Evolutionary conservation across 2,797 vertebrate genomes (phyloP).

Genomic region (Percopsis omiscomaycus): DNA sequence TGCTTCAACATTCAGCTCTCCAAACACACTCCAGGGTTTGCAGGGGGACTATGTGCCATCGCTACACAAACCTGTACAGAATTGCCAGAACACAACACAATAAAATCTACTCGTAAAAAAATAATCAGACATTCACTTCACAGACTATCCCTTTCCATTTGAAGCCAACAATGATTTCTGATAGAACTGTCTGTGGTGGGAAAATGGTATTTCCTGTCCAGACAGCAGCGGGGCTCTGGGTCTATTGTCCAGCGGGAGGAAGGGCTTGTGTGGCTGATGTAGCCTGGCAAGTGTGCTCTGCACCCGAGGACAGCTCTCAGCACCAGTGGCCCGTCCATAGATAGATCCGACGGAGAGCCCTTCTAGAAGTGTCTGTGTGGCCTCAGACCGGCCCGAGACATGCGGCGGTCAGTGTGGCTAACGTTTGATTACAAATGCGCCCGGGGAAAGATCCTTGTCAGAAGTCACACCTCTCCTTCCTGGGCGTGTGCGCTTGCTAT

Average conservation of each 20-base stretch:
- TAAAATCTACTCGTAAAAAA: background rate
- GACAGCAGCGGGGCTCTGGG: slow-evolving; percentile 1
- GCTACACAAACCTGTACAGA: slow-evolving; percentile 1
- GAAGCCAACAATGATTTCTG: background rate
- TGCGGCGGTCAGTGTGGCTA: background rate
- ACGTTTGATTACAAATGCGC: no score
- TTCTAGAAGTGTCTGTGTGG: background rate
- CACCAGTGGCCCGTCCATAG: background rate
- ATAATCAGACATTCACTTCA: background rate
- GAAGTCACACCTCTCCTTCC: no score
- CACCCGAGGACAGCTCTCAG: slow-evolving; percentile 4
- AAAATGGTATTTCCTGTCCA: background rate
- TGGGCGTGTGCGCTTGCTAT: no score
- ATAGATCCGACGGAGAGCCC: background rate
- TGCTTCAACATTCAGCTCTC: background rate
- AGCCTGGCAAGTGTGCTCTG: slow-evolving; percentile 19
- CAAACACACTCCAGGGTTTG: no score
- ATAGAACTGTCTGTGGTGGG: background rate
- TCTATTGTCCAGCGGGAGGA: background rate
- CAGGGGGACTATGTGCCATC: no score
- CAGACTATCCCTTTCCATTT: background rate
- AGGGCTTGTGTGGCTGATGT: slow-evolving; percentile 39
- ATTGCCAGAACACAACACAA: no score
- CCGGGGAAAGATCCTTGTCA: slow-evolving; percentile 5
- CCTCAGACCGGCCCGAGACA: background rate